Percentiles rank a stretch among this genome's conserved stretches.
Evolutionary conservation across 2,888 invertebrate genomes (phyloP).

Genomic region (Heteromurus nitidus): DNA sequence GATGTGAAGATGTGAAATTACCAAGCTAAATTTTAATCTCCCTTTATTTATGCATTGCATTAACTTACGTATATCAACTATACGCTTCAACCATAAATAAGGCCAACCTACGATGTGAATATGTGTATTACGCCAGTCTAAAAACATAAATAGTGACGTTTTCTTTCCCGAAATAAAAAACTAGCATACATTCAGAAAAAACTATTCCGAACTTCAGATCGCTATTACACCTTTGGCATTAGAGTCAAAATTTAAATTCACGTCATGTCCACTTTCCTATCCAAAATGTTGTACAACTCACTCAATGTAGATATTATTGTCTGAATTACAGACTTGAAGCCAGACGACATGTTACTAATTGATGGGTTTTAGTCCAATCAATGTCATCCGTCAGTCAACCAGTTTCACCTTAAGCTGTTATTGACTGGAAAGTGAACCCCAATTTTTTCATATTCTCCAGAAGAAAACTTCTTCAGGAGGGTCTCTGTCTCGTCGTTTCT

Average conservation of each 20-base stretch:
- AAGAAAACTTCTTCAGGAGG: slow-evolving; percentile 51
- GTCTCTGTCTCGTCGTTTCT: slow-evolving; percentile 20
- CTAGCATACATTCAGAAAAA: background rate
- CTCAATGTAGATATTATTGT: background rate
- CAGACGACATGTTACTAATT: slow-evolving; percentile 52
- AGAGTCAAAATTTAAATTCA: slow-evolving; percentile 56
- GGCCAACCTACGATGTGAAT: too few relatives aligned
- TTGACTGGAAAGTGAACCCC: slow-evolving; percentile 16
- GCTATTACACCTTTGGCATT: slow-evolving; percentile 55
- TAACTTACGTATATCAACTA: too few relatives aligned
- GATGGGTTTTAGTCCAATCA: slow-evolving; percentile 63
- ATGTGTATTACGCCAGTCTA: too few relatives aligned
- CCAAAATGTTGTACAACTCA: background rate
- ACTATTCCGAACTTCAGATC: too few relatives aligned
- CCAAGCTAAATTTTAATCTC: too few relatives aligned
- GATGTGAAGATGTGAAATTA: background rate
- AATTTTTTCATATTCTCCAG: background rate
- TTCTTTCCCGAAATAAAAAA: background rate
- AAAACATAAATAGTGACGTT: too few relatives aligned
- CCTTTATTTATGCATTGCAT: too few relatives aligned
- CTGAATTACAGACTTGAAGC: slow-evolving; percentile 5
- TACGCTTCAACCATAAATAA: too few relatives aligned
- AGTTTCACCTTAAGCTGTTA: slow-evolving; percentile 14
- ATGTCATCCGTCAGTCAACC: slow-evolving; percentile 58
- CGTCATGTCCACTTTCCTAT: slow-evolving; percentile 44